Percentiles rank a stretch among this genome's conserved stretches.
These are phyloP conservation scores for Protaetia brevitarsis DNA, from an alignment of 1,140 invertebrate species.

Conservation along the genomic window DNA sequence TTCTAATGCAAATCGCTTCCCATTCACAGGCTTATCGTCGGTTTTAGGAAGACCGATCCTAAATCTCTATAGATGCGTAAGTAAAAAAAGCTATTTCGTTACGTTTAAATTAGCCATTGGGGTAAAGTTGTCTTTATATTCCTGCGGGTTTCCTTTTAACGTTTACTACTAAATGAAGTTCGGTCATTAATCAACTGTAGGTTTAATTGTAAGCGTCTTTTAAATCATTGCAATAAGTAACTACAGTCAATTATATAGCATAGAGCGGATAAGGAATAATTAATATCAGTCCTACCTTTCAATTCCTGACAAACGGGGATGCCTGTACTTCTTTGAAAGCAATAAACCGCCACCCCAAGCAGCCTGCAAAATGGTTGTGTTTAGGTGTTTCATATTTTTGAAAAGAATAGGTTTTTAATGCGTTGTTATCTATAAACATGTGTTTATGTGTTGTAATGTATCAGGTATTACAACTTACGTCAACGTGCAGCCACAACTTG, in stretches of 20 bases:
- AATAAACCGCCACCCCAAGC: conserved; percentile 97
- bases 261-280: background rate
- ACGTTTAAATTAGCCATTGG: background rate
- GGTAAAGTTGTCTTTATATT: no score
- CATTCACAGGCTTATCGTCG: conserved; percentile 34
- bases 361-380: conserved; percentile 69
- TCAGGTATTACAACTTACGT: conserved; percentile 91
- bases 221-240: background rate
- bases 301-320: conserved; percentile 84
- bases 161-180: no score
- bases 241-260: background rate
- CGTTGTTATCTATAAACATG: no score
- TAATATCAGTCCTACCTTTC: conserved; percentile 69
- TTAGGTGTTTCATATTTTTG: background rate
- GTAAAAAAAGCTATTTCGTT: background rate
- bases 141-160: no score
- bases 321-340: conserved; percentile 87
- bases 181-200: no score
- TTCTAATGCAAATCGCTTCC: conserved; percentile 35
- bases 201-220: background rate
- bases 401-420: background rate
- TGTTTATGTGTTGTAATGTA: background rate
- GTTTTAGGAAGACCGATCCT: conserved; percentile 18
- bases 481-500: conserved; percentile 95
- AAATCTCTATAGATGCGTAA: conserved; percentile 19